Evolutionary conservation across 1,140 invertebrate species (phyloP).

Genomic region (Reticulitermes speratus): DNA sequence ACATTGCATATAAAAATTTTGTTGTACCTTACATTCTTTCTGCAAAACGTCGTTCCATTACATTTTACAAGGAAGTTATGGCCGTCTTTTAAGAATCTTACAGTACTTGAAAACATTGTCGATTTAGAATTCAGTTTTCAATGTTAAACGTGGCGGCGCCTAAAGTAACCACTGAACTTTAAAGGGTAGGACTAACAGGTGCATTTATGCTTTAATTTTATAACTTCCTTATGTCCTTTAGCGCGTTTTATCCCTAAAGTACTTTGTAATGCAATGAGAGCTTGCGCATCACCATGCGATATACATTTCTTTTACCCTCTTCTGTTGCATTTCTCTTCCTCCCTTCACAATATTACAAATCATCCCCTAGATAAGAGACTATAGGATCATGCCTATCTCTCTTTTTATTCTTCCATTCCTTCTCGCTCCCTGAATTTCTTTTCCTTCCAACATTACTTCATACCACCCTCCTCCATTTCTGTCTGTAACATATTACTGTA

Average conservation of each 20-base stretch:
- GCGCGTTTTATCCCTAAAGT: neutral
- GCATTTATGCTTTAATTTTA: too few relatives aligned
- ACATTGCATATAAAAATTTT: too few relatives aligned
- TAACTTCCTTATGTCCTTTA: neutral
- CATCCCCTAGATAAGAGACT: constrained; percentile 9
- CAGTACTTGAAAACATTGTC: too few relatives aligned
- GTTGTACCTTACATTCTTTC: too few relatives aligned
- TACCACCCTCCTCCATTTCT: neutral
- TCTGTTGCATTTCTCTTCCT: neutral
- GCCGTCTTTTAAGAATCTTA: too few relatives aligned
- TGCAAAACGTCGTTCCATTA: too few relatives aligned
- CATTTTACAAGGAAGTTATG: too few relatives aligned
- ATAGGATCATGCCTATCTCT: neutral
- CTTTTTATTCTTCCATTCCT: neutral
- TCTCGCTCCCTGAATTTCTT: neutral
- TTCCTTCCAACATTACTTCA: constrained; percentile 1
- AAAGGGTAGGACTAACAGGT: too few relatives aligned
- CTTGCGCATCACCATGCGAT: neutral
- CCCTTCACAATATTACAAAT: constrained; percentile 9
- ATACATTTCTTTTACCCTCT: neutral
- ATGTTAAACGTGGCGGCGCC: too few relatives aligned
- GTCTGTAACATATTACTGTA: neutral
- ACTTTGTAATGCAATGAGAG: neutral
- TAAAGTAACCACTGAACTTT: too few relatives aligned
- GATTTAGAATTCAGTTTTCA: too few relatives aligned